Percentiles rank a stretch among this genome's conserved stretches.
Conservation (phyloP, 2,888 invertebrate species). For the Monoplex corrugatus region DNA sequence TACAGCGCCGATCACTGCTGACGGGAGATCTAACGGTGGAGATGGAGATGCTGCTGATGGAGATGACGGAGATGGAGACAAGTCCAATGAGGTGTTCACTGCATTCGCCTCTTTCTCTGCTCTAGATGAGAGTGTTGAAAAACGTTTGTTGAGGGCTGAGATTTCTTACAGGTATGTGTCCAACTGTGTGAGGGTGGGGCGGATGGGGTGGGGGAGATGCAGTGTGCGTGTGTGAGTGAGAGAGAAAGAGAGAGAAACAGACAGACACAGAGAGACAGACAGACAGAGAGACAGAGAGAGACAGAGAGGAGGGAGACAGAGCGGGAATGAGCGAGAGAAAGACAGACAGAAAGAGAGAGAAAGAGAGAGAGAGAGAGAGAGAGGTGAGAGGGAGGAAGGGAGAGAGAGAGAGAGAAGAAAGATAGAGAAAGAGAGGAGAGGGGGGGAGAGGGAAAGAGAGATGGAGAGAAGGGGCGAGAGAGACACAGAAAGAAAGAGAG, state of each 20-base stretch:
- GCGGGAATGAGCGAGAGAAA: not conserved
- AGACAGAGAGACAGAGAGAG: too few species aligned
- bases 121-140: not conserved
- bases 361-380: too few species aligned
- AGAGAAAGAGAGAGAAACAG: too few species aligned
- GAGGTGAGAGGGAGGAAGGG: too few species aligned
- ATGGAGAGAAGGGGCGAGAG: not conserved
- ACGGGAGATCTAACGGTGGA: not conserved
- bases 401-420: not conserved
- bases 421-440: slow-evolving; percentile 32
- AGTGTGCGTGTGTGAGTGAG: too few species aligned
- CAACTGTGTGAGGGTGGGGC: not conserved
- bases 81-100: not conserved
- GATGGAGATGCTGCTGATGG: not conserved
- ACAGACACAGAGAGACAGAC: too few species aligned
- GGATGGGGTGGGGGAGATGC: too few species aligned
- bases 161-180: not conserved
- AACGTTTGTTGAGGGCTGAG: not conserved
- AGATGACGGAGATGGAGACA: not conserved
- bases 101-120: not conserved
- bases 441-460: slow-evolving; percentile 28
- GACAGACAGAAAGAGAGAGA: too few species aligned
- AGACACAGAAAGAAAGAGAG: not conserved
- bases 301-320: too few species aligned
- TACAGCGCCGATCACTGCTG: too few species aligned